Evolutionary conservation across 2,888 invertebrate genomes (phyloP).

Genomic region (Cryptocheilus praepositus): DNA sequence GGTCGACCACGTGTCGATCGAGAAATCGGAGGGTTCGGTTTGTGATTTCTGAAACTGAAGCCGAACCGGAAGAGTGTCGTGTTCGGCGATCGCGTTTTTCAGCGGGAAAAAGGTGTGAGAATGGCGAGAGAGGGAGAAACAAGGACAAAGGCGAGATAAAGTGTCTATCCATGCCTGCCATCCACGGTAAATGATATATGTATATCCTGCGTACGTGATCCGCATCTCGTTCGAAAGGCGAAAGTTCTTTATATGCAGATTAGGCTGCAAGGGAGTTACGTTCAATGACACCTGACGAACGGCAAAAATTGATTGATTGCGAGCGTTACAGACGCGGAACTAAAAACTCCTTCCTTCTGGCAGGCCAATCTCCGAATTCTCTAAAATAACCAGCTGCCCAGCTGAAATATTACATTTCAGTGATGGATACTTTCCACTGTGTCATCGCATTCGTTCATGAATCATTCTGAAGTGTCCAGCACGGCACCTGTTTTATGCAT

Average conservation of each 20-base stretch:
- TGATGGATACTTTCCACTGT: too few species aligned
- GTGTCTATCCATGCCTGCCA: constrained; percentile 2
- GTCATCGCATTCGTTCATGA: too few species aligned
- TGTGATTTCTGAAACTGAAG: constrained; percentile 24
- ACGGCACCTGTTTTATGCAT: too few species aligned
- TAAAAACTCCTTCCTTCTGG: too few species aligned
- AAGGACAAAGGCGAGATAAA: constrained; percentile 3
- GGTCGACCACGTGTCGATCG: constrained; percentile 27
- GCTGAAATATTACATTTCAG: too few species aligned
- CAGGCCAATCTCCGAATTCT: too few species aligned
- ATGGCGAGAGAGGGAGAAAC: neutral
- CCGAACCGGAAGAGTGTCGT: constrained; percentile 16
- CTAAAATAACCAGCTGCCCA: too few species aligned
- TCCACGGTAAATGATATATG: neutral
- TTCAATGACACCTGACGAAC: too few species aligned
- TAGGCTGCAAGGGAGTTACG: too few species aligned
- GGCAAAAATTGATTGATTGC: too few species aligned
- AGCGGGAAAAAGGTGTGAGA: constrained; percentile 4
- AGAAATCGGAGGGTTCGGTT: constrained; percentile 24
- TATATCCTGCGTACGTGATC: neutral
- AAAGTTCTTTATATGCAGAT: constrained; percentile 4
- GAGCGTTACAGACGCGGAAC: too few species aligned
- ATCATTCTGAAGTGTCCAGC: too few species aligned
- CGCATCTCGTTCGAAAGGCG: constrained; percentile 4
- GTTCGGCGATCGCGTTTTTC: constrained; percentile 7